Base-by-base conservation (phyloP, 2,888 invertebrate genomes). In the Campaea margaritaria region DNA sequence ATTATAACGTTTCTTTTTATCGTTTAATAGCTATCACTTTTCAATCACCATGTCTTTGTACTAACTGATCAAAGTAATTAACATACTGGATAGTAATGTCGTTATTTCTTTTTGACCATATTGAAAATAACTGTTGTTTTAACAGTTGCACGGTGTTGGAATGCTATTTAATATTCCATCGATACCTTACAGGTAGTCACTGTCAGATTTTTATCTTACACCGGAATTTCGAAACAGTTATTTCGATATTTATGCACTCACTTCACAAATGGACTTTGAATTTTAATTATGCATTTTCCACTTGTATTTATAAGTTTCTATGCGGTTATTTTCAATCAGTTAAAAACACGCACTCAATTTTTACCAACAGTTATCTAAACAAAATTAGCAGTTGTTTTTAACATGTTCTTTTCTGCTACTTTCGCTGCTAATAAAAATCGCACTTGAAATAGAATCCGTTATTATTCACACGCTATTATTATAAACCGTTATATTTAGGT, bases 21-120 rank as follows among this genome's bases (percentile, higher is more conserved):
- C 51, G 44, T 60, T 56, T 59, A 51, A 51, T 58, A 55, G 44
- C 42, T 68, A 65, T 70, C 69, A 69, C 68, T 63, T 62, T 69
- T 55, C 46, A 16, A 73, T 73, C 73, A 73, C 73, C 62, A 16
- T 28, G 59, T 71, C 48, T 74, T 76, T 76, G 75, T 76, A 76
- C 75, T 75, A 67, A 69, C 66, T 58, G 67, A 69, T 57, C 63
- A 63, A 64, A 58, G 66, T 64, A 57, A 61, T 50, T 14, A 21
- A 15, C 27, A 0, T n/a, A n/a, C n/a, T n/a, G n/a, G n/a, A 7
- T 0, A 44, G 12, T 12, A 27, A 21, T 11, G 13, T 14, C 1
- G 27, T 13, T 39, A 39, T 39, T 27, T 27, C n/a, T n/a, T n/a
- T n/a, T n/a, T n/a, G n/a, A n/a, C n/a, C n/a, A n/a, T n/a, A n/a